Evolutionary conservation across 2,113 vertebrate species (phyloP), one percentile per base, ranked within the genome.

Genomic region (Aleadryas rufinucha): DNA sequence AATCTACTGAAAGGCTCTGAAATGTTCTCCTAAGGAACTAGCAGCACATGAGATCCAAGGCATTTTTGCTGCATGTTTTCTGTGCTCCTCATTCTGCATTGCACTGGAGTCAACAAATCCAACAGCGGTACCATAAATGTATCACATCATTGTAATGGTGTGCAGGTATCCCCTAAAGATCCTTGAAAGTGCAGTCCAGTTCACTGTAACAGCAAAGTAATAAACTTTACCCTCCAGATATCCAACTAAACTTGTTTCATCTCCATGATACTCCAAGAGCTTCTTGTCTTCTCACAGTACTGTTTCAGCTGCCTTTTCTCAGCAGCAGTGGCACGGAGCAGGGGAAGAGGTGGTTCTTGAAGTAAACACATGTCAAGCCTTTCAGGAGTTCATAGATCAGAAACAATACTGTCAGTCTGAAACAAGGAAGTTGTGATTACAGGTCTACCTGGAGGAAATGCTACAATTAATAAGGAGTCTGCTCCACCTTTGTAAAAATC

Each of bases 401-500:
- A 89, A 96, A 70, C 13, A 81, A 49, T 60, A 64, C 22, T 84
- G 72, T 70, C 80, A 92, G 27, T 47, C n/a, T 87, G 77, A 89
- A 92, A 94, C 52, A 75, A 90, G 90, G 95, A 97, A 95, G 86
- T 53, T 93, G 31, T 92, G 64, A 88, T 94, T 95, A 84, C 52
- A 92, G 31, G 56, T 64, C 76, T 92, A 30, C 68, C 21, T 56
- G 49, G 56, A 94, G 75, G 88, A 94, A 96, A 94, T 75, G 85
- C 76, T 78, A 82, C 71, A 92, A 92, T 89, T 95, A 92, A 90
- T 70, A 56, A 89, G 30, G 11, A 84, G n/a, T 64, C 44, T 69
- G 31, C 60, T 93, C 26, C 44, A 61, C 92, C 80, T 96, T 78
- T 0, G 0, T 84, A 91, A 94, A 94, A 80, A 44, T 86, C 90